Base-by-base conservation (phyloP, 2,113 vertebrate genomes). In the Prunella himalayana region DNA sequence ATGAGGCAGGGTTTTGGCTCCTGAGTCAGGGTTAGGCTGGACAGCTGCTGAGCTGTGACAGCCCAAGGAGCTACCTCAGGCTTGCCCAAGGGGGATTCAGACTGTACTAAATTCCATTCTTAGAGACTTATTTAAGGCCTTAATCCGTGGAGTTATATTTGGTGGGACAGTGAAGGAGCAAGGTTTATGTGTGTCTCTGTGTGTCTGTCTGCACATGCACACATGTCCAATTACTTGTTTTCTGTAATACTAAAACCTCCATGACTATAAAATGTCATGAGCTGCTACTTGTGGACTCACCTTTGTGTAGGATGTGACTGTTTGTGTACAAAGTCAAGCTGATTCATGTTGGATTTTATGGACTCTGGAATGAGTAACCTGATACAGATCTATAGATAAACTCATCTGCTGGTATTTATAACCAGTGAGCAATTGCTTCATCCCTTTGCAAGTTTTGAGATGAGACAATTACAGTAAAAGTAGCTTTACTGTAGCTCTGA, bases 341-440 rank as follows among this genome's bases (percentile, higher is more conserved):
- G 65, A 79, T 94, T 95, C 88, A 45, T 71, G 82, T 70, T 86
- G 75, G 76, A 81, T 95, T 95, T 95, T 84, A 89, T 50, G 82
- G 85, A n/a, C 82, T 91, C 72, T 84, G 83, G 88, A 86, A 96
- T 93, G 83, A 94, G 95, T 91, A 97, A 97, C 44, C 31, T 33
- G 84, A 96, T 94, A 88, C 68, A 51, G 82, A 97, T 97, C 95
- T 92, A 79, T 82, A 97, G 96, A 96, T 96, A 96, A 95, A 96
- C 70, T 77, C 49, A 88, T 92, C 72, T 89, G 68, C 49, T 84
- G 77, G 91, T 96, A 95, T 97, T 96, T 97, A 96, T 96, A 96
- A 92, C 84, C 50, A 79, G 72, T 70, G 86, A 72, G 86, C 84
- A 88, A 90, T 91, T 90, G 86, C 92, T 80, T 97, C 90, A 76